Evolutionary conservation across 2,888 invertebrate species (phyloP).

Genomic region (Apotomis turbidana): DNA sequence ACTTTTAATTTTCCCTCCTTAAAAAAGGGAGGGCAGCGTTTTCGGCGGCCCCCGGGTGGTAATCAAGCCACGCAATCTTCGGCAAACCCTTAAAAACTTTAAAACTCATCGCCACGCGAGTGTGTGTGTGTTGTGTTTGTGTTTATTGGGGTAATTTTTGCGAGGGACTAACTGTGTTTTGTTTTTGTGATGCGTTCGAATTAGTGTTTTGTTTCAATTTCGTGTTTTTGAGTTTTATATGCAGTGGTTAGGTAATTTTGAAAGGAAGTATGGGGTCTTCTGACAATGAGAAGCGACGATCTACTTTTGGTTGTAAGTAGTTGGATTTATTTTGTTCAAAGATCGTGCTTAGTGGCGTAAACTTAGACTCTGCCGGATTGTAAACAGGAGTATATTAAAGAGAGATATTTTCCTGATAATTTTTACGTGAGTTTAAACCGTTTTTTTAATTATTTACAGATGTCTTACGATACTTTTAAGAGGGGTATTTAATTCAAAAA

Average conservation of each 20-base stretch:
- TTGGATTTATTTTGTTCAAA: too few relatives aligned
- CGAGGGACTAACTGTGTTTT: constrained; percentile 43
- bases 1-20: constrained; percentile 84
- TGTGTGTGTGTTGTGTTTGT: constrained; percentile 53
- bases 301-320: too few relatives aligned
- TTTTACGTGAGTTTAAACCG: too few relatives aligned
- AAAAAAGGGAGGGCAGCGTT: constrained; percentile 81
- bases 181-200: constrained; percentile 18
- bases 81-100: constrained; percentile 86
- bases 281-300: too few relatives aligned
- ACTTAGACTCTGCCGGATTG: too few relatives aligned
- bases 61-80: constrained; percentile 87
- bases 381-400: too few relatives aligned
- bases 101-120: constrained; percentile 79
- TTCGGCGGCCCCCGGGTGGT: constrained; percentile 66
- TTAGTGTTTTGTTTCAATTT: neutral
- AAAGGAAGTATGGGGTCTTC: too few relatives aligned
- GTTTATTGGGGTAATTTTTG: constrained; percentile 64
- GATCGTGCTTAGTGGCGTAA: neutral
- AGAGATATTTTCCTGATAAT: too few relatives aligned
- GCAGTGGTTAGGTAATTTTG: too few relatives aligned
- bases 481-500: too few relatives aligned
- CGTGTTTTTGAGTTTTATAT: neutral
- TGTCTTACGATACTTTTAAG: too few relatives aligned
- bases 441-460: too few relatives aligned